Base-by-base conservation (phyloP, 1,140 invertebrate species). In the Conopomorpha cramerella region DNA sequence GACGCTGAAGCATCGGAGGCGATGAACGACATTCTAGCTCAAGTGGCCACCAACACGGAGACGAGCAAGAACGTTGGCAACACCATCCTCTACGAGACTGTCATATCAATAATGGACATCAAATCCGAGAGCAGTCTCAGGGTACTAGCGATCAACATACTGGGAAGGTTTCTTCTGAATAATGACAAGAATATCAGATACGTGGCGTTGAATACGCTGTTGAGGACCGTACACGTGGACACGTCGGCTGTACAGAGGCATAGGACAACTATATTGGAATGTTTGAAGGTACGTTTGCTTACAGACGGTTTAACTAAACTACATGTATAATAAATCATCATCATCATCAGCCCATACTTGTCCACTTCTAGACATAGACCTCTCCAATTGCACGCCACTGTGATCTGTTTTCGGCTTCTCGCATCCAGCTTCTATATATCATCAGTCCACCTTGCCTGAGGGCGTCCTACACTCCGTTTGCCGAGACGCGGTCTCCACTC, bases 151-250 rank as follows among this genome's bases (percentile, higher is more conserved):
- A 89, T 99, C 12, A 99, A 99, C 70, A 99, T 99, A 55, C 81
- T 99, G 33, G 97, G 97, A 30, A 81, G 98, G 74, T 99, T 99
- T 81, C 81, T 99, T 49, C 81, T 99, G 38, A 99, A 99, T 77
- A 98, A 93, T 54, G 98, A 99, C 70, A 99, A 99, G 78, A 99
- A 99, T 79, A 99, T 99, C 55, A 87, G 96, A 41, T 99, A 99
- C 73, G 96, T 99, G 35, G 98, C 98, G 23, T 80, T 99, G 42
- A 99, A 99, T 63, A 99, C 98, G 1, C 80, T 99, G 30, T 78
- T 99, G 43, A 91, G 94, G 63, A 99, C 97, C 3, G 96, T 99
- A 3, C 91, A 94, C 48, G 90, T 96, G 1, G 97, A 99, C 60
- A 96, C 95, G 27, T 96, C 94, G 54, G 96, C 97, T 26, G 97